phyloP scores from a whole-genome alignment of 2,797 vertebrate species.

The Helostoma temminkii region DNA sequence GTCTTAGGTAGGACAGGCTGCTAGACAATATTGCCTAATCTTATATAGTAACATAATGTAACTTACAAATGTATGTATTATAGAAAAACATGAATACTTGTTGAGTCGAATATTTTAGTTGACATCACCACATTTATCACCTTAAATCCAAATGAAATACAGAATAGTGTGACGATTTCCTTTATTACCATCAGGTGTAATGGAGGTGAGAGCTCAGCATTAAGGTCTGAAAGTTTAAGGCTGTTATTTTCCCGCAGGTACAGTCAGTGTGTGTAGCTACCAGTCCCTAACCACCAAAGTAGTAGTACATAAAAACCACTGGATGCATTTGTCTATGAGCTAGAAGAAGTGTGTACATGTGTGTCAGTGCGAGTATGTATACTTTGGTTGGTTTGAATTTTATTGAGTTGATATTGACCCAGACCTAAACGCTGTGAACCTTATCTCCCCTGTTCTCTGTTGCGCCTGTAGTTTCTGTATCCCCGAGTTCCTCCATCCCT shows the following conservation, averaged over 20 bases:
- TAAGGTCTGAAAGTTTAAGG: constrained; percentile 11
- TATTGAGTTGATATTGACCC: constrained; percentile 62
- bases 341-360: constrained; percentile 22
- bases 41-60: too few relatives aligned
- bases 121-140: neutral
- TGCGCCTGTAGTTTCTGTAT: constrained; percentile 5
- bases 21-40: too few relatives aligned
- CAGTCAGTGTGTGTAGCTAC: constrained; percentile 44
- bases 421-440: constrained; percentile 41
- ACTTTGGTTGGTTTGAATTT: constrained; percentile 33
- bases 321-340: constrained; percentile 25
- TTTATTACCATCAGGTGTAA: neutral
- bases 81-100: neutral
- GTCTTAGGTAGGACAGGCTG: too few relatives aligned
- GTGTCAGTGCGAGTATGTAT: constrained; percentile 3
- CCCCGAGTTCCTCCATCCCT: constrained; percentile 22
- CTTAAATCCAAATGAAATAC: neutral
- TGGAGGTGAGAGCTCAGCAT: neutral
- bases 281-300: constrained; percentile 54
- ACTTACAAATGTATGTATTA: neutral
- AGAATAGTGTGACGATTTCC: neutral
- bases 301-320: constrained; percentile 26
- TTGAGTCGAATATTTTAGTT: neutral
- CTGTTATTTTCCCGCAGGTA: constrained; percentile 35
- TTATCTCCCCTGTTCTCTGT: constrained; percentile 1